phyloP scores from a whole-genome alignment of 2,797 vertebrate genomes.

The Lycodopsis pacificus region DNA sequence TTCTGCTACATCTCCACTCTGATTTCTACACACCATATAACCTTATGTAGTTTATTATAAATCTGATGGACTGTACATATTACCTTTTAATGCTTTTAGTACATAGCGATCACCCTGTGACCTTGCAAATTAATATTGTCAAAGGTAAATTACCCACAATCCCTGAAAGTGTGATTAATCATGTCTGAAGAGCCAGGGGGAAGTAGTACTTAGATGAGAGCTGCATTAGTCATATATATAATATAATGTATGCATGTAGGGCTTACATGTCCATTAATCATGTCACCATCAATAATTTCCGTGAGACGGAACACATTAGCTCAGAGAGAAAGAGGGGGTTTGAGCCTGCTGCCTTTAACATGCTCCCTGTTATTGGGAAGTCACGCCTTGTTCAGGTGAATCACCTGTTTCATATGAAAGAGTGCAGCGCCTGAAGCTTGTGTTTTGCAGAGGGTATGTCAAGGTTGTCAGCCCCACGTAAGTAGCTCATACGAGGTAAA shows the following conservation, averaged over 20 bases:
- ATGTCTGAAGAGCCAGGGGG: constrained; percentile 51
- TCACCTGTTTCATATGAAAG: constrained; percentile 18
- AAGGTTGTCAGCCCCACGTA: neutral
- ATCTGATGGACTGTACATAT: constrained; percentile 28
- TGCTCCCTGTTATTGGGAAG: constrained; percentile 33
- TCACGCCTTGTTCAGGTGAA: constrained; percentile 16
- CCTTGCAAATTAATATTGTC: constrained; percentile 70
- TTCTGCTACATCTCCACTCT: neutral
- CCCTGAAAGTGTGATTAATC: constrained; percentile 61
- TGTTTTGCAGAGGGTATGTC: constrained; percentile 8
- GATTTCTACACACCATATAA: constrained; percentile 26
- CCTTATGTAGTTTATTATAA: constrained; percentile 29
- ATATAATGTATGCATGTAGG: constrained; percentile 42
- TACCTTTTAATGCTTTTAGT: constrained; percentile 38
- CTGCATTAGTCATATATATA: constrained; percentile 49
- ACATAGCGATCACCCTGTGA: constrained; percentile 44
- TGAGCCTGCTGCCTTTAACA: constrained; percentile 30
- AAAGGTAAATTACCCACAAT: constrained; percentile 67
- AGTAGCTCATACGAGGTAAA: neutral
- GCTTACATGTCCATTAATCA: constrained; percentile 56
- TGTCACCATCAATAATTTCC: constrained; percentile 50
- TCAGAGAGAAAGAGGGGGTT: constrained; percentile 16
- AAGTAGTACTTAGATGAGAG: constrained; percentile 31
- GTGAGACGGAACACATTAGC: constrained; percentile 38
- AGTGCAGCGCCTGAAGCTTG: neutral